Conservation (phyloP, 2,113 vertebrate species). For the Danionella cerebrum region DNA sequence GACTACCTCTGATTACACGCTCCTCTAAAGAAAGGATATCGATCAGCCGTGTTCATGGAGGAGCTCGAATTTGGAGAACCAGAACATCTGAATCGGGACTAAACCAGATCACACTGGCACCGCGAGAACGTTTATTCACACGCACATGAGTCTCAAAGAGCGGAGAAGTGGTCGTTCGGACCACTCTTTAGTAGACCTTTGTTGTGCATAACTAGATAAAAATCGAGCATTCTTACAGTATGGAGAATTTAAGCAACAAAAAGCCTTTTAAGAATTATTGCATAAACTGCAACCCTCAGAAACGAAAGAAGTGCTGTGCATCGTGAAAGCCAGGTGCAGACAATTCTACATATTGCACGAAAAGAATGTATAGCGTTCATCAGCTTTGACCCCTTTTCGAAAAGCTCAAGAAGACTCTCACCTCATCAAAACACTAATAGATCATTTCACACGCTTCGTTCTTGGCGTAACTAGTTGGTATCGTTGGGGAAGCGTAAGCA, state of each 20-base stretch:
- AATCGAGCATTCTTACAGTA: background rate
- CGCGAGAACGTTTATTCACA: background rate
- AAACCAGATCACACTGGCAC: background rate
- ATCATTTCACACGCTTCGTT: background rate
- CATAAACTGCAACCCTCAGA: conserved; percentile 29
- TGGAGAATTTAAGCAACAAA: too few species aligned
- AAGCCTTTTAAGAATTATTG: conserved; percentile 26
- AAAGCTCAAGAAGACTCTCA: background rate
- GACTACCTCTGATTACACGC: conserved; percentile 14
- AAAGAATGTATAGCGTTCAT: conserved; percentile 32
- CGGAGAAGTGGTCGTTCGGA: background rate
- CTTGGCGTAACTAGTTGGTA: background rate
- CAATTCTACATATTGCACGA: conserved; percentile 16
- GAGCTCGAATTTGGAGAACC: background rate
- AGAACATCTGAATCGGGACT: background rate
- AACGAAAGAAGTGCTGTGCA: conserved; percentile 15
- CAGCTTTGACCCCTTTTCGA: too few species aligned
- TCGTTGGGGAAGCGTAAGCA: background rate
- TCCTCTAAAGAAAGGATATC: conserved; percentile 6
- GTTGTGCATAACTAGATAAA: background rate
- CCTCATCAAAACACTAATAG: background rate
- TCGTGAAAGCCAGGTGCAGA: conserved; percentile 1
- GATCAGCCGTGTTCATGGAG: background rate
- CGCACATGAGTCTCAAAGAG: background rate
- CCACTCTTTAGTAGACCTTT: too few species aligned